Evolutionary conservation across 2,113 vertebrate species (phyloP).

Genomic region (Guaruba guarouba): DNA sequence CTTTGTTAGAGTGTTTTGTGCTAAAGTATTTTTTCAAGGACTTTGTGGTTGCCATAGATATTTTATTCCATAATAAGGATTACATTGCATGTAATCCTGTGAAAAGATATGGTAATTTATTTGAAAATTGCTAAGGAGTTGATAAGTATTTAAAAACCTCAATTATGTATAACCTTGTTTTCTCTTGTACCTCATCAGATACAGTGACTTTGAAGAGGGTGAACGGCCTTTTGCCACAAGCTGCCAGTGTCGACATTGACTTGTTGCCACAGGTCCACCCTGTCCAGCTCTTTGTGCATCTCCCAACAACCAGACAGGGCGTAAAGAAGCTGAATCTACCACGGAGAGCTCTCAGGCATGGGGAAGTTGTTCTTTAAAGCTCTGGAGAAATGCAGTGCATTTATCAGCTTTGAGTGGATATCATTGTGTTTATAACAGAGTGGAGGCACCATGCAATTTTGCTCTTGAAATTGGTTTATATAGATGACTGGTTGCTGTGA

Average conservation of each 20-base stretch:
- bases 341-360: slow-evolving; percentile 19
- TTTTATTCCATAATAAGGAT: slow-evolving; percentile 66
- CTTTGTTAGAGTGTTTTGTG: slow-evolving; percentile 25
- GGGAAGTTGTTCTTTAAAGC: slow-evolving; percentile 69
- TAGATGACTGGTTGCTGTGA: slow-evolving; percentile 89
- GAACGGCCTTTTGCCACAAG: not conserved
- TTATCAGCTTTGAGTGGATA: slow-evolving; percentile 83
- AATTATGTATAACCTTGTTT: slow-evolving; percentile 63
- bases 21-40: slow-evolving; percentile 55
- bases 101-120: slow-evolving; percentile 73
- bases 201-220: not conserved
- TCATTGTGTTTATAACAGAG: slow-evolving; percentile 84
- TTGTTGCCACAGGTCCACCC: not conserved
- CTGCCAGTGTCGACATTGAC: not conserved
- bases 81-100: slow-evolving; percentile 55
- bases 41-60: slow-evolving; percentile 57
- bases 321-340: not conserved
- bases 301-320: not conserved
- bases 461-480: slow-evolving; percentile 90
- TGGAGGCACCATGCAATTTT: slow-evolving; percentile 89
- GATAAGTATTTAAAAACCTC: slow-evolving; percentile 70
- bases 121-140: slow-evolving; percentile 65
- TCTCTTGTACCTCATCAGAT: slow-evolving; percentile 39
- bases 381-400: slow-evolving; percentile 74
- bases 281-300: slow-evolving; percentile 10